Evolutionary conservation across 2,113 vertebrate species (phyloP).

Genomic region (Takifugu flavidus): DNA sequence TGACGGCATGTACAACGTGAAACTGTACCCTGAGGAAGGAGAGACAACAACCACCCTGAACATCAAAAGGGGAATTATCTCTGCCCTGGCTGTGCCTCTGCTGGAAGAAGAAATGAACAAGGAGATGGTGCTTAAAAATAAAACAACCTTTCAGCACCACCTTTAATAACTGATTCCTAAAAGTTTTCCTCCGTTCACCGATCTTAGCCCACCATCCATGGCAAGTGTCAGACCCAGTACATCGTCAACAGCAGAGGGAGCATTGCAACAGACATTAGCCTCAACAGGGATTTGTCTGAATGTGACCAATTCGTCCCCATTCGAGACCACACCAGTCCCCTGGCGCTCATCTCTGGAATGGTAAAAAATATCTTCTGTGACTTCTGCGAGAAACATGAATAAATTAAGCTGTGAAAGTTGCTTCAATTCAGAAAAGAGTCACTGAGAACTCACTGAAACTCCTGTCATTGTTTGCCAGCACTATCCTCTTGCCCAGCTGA

Average conservation of each 20-base stretch:
- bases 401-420: too few relatives aligned
- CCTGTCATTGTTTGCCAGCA: conserved; percentile 61
- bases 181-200: conserved; percentile 1
- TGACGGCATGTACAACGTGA: conserved; percentile 75
- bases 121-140: conserved; percentile 60
- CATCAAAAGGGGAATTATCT: conserved; percentile 93
- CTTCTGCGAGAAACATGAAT: too few relatives aligned
- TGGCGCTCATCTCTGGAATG: conserved; percentile 86
- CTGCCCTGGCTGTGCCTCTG: conserved; percentile 83
- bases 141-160: not conserved
- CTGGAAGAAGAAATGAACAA: conserved; percentile 74
- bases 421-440: not conserved
- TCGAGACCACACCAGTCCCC: conserved; percentile 80
- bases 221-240: conserved; percentile 82
- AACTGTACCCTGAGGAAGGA: conserved; percentile 82
- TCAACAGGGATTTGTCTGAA: conserved; percentile 80
- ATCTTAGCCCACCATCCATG: conserved; percentile 85
- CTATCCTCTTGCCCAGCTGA: conserved; percentile 76
- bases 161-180: too few relatives aligned
- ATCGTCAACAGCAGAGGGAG: conserved; percentile 74
- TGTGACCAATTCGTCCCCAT: conserved; percentile 83
- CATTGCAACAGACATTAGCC: conserved; percentile 78
- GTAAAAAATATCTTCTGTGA: conserved; percentile 60
- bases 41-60: conserved; percentile 86
- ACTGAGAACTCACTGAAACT: not conserved